Base-by-base conservation (phyloP, 53 echinoderm and acorn worm genomes). In the Pentamera pediparva region DNA sequence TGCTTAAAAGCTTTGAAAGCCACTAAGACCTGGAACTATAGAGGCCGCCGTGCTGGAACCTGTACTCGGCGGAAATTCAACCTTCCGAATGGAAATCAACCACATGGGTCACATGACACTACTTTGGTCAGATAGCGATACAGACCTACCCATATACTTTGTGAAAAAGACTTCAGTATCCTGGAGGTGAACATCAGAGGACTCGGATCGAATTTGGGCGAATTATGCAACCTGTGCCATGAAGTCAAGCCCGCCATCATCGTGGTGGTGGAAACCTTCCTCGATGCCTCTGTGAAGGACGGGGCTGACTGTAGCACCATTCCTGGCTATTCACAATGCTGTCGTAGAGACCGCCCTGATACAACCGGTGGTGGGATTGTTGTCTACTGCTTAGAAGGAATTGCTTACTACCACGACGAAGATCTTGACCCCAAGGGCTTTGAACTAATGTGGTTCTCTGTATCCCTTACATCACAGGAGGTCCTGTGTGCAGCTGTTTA, bases 391-490 rank as follows among this genome's bases (percentile, higher is more conserved):
- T 4, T 60, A 13, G 84, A 80, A 51, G 74, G 79, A 24, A 21
- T 79, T 63, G 79, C 79, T 45, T 40, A 79, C 10, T 54, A 45
- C 62, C 70, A 82, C 35, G 81, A 81, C 39, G 13, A 25, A 1
- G 17, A 24, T 29, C 48, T n/a, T 6, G 86, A 86, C 33, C 81
- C 86, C 12, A 50, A 32, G 8, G 76, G 77, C 61, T 32, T 76
- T 8, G 77, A 86, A 76, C 51, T 82, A 27, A 69, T 85, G 34
- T 82, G 83, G 79, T 59, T 86, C 58, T 53, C 83, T 18, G 83
- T 83, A 29, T 26, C 79, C 24, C 83, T 83, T 38, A 9, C 43
- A 62, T 48, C 79, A n/a, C 87, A 87, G 52, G 83, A 87, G 22
- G n/a, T 87, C 8, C 82, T 87, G 22, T 22, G 70, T 27, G 78